These are phyloP conservation scores for Montipora capitata DNA, from an alignment of 92 coral and sea anemone species.

Conservation along the genomic window DNA sequence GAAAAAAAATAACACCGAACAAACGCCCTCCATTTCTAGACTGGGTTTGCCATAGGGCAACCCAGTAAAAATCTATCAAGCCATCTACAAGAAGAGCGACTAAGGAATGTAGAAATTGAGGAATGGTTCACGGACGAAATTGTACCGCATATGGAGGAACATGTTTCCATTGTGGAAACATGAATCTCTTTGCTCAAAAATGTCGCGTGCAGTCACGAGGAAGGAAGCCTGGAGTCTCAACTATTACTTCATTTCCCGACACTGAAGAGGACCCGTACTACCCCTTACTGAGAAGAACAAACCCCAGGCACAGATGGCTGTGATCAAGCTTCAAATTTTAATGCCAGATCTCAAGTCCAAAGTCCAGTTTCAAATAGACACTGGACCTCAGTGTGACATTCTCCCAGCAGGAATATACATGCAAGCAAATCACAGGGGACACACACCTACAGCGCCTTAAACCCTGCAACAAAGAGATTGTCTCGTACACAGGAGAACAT, in stretches of 20 bases:
- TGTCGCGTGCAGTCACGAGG: conserved; percentile 9
- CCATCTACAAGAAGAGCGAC: neutral
- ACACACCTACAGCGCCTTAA: conserved; percentile 2
- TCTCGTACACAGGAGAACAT: conserved; percentile 60
- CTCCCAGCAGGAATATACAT: conserved; percentile 26
- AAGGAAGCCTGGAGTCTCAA: conserved; percentile 1
- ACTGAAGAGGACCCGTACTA: conserved; percentile 26
- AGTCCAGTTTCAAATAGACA: conserved; percentile 40
- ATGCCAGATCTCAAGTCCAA: no score
- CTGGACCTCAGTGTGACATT: conserved; percentile 54
- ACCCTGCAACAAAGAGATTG: conserved; percentile 49
- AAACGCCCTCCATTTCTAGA: no score
- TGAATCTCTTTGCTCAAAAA: conserved; percentile 28
- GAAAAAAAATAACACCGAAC: no score
- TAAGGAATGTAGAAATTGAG: conserved; percentile 30
- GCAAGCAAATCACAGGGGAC: conserved; percentile 44
- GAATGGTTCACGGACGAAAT: conserved; percentile 20
- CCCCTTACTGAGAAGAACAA: conserved; percentile 22
- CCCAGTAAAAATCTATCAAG: no score
- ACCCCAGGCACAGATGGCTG: neutral
- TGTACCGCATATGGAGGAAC: conserved; percentile 31
- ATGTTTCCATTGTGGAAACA: conserved; percentile 27
- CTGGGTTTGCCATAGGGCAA: no score
- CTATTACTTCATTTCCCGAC: neutral
- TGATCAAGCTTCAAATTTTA: neutral